Evolutionary conservation across 2,888 invertebrate genomes (phyloP).

Genomic region (Heliconius sara): DNA sequence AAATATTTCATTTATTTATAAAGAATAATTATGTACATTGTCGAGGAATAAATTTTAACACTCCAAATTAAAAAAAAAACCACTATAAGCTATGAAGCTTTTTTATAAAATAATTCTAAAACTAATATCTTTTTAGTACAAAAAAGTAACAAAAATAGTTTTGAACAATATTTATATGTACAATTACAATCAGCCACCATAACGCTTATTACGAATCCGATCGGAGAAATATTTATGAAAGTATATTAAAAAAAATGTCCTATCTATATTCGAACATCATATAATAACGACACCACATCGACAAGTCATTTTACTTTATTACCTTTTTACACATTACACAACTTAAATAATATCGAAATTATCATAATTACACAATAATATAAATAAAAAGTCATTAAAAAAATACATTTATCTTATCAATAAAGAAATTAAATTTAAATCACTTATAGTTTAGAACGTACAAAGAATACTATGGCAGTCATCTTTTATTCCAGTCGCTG

Average conservation of each 20-base stretch:
- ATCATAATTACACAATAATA: not conserved
- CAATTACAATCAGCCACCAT: not conserved
- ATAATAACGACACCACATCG: not conserved
- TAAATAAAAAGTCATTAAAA: not conserved
- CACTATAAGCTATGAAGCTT: not conserved
- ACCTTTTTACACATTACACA: not conserved
- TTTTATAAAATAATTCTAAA: not conserved
- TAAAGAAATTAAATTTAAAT: not conserved
- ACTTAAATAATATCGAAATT: not conserved
- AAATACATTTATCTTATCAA: not conserved
- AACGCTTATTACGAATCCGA: not conserved
- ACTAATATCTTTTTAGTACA: not conserved
- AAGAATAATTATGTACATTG: slow-evolving; percentile 9
- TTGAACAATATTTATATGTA: not conserved
- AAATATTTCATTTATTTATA: slow-evolving; percentile 19
- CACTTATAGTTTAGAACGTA: not conserved
- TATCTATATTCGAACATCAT: not conserved
- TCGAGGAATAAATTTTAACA: not conserved
- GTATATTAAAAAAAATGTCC: no score
- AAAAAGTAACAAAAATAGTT: slow-evolving; percentile 1
- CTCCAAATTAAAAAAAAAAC: no score
- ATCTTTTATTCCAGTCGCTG: slow-evolving; percentile 54
- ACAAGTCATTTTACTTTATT: not conserved
- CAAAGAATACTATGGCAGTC: slow-evolving; percentile 23
- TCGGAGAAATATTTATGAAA: no score